phyloP scores from a whole-genome alignment of 2,113 vertebrate genomes.

The Burhinus bistriatus region DNA sequence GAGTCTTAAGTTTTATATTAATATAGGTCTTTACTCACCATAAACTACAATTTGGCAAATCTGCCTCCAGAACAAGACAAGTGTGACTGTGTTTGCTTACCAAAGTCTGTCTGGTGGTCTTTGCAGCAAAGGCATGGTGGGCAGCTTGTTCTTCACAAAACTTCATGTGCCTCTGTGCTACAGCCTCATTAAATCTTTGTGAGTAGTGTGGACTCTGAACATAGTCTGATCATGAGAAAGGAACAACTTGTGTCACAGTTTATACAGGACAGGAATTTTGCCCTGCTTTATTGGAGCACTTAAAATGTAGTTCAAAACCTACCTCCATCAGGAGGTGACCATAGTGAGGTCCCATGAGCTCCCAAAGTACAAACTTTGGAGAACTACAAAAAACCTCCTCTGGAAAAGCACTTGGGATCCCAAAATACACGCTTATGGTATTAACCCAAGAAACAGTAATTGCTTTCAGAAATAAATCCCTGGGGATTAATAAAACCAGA shows the following conservation, averaged over 20 bases:
- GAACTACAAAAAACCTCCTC: not conserved
- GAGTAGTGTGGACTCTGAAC: constrained; percentile 56
- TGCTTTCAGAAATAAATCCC: not conserved
- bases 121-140: constrained; percentile 33
- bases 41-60: not conserved
- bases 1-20: not conserved
- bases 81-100: constrained; percentile 15
- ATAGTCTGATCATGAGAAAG: constrained; percentile 42
- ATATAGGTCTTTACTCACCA: not conserved
- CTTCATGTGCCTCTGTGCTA: constrained; percentile 44
- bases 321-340: not conserved
- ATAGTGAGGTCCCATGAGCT: not conserved
- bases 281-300: not conserved
- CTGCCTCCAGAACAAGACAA: not conserved
- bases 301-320: not conserved
- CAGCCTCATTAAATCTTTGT: constrained; percentile 60
- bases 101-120: not conserved
- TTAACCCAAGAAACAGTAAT: not conserved
- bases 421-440: not conserved
- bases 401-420: not conserved
- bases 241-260: not conserved
- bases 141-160: constrained; percentile 59
- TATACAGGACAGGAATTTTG: not conserved
- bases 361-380: not conserved
- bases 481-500: not conserved